phyloP scores from a whole-genome alignment of 2,888 invertebrate genomes.

The Cephus spinipes region DNA sequence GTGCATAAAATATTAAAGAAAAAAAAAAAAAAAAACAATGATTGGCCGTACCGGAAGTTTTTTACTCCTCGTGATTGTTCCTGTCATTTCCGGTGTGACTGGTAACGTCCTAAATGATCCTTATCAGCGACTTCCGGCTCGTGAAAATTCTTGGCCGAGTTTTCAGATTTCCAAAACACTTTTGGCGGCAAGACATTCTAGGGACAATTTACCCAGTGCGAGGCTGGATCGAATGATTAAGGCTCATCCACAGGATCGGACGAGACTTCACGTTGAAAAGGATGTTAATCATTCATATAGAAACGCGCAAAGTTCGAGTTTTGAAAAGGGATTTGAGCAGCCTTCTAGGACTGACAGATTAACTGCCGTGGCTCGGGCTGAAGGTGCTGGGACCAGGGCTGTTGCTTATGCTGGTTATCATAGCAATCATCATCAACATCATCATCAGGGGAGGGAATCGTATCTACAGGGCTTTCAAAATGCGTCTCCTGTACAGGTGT shows the following conservation, averaged over 20 bases:
- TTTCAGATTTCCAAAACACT: neutral
- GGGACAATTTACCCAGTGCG: neutral
- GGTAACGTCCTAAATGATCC: neutral
- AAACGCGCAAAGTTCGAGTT: conserved; percentile 10
- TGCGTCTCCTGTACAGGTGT: conserved; percentile 36
- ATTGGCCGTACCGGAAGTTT: neutral
- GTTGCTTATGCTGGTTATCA: conserved; percentile 47
- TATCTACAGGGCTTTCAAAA: conserved; percentile 35
- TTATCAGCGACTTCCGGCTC: neutral
- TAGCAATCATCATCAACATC: conserved; percentile 44
- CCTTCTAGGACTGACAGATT: conserved; percentile 38
- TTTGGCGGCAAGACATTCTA: neutral
- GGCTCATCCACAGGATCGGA: neutral
- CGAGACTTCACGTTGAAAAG: neutral
- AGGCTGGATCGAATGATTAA: neutral
- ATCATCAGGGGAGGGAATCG: conserved; percentile 27
- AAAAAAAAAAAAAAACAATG: neutral
- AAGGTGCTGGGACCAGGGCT: conserved; percentile 45
- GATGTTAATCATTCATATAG: neutral
- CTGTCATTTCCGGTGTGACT: conserved; percentile 10
- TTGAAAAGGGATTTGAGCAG: neutral
- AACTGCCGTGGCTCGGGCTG: conserved; percentile 42
- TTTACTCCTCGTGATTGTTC: neutral
- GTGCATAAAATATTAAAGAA: neutral
- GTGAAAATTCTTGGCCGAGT: conserved; percentile 4